Base-by-base conservation (phyloP, 2,888 invertebrate species). In the Noctua comes region DNA sequence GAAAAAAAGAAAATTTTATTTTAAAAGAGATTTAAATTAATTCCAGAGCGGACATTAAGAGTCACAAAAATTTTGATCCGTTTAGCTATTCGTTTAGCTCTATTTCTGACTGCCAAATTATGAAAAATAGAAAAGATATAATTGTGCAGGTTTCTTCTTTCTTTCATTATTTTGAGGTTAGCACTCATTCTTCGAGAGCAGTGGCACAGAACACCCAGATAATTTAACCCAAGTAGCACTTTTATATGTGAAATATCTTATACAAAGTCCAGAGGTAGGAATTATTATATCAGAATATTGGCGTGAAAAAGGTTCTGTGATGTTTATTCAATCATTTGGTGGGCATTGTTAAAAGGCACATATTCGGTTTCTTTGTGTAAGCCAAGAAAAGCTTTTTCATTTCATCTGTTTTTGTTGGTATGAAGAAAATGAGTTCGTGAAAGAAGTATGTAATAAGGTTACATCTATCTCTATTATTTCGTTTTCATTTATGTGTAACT, bases 291-390 rank as follows among this genome's bases (percentile, higher is more conserved):
- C 59, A 36, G 13, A 71, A 72, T 81, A 62, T 65, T 83, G 48
- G 54, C 70, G 24, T 65, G 43, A 57, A 72, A 57, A 82, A 74
- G 68, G 77, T 64, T 75, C 71, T 54, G 7, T 76, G 82, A 73
- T 77, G 74, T 76, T 69, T 84, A 82, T 82, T 79, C 84, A 79
- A 73, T 83, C 59, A 84, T 79, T 84, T 75, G 68, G 59, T 69
- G 71, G 80, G 51, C 51, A 68, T 84, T 84, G 74, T 74, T 80
- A 73, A 68, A 71, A 80, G 84, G 73, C 18, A 74, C 31, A 69
- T 71, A 48, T 73, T 46, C 36, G 51, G 43, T 24, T 66, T 83
- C 83, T 83, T 80, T 83, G 51, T 80, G 80, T 51, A 57, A 59
- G 43, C 59, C n/a, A 59, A 77, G 57, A 69, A 83, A 77, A 83